Base-by-base conservation (phyloP, 1,140 invertebrate species). In the Nephila pilipes region DNA sequence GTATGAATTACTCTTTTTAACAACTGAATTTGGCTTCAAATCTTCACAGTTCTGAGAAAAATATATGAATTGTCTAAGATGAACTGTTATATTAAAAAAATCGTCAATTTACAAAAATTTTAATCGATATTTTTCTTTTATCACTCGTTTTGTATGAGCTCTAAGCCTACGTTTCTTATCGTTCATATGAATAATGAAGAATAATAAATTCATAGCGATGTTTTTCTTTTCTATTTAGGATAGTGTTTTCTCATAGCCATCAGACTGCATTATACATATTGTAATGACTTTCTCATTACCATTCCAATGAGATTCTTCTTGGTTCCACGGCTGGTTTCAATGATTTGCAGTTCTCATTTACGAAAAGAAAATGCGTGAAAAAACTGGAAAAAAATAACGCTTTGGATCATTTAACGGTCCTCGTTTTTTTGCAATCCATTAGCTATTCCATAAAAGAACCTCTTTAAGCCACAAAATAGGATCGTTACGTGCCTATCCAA, bases 341-440 rank as follows among this genome's bases (percentile, higher is more conserved):
- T 75, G 18, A 75, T 75, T 32, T 29, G 69, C 29, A 16, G 29
- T 18, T 25, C 69, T 36, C 69, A 36, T 75, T 75, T 75, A 75
- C 69, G 14, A 5, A 32, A 75, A 75, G 29, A 75, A 75, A 75
- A 75, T 75, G 69, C 69, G 36, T 36, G 69, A 14, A 75, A 65
- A 75, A 75, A 75, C 32, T 29, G 32, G 69, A 16, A 36, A 75
- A 75, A 75, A 75, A 36, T 75, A 75, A 75, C 29, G 29, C 29
- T 36, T 18, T 36, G 69, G 69, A 75, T 75, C 69, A 75, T 75
- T 75, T 75, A 75, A 75, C 69, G 29, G 29, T 32, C 20, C 69
- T 36, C 32, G n/a, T 12, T 75, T 75, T 75, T 75, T 75, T 75
- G 69, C 32, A 75, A 32, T 75, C 69, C 69, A 75, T 75, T 75